phyloP scores from a whole-genome alignment of 2,113 vertebrate species.

The Hippopotamus amphibius region DNA sequence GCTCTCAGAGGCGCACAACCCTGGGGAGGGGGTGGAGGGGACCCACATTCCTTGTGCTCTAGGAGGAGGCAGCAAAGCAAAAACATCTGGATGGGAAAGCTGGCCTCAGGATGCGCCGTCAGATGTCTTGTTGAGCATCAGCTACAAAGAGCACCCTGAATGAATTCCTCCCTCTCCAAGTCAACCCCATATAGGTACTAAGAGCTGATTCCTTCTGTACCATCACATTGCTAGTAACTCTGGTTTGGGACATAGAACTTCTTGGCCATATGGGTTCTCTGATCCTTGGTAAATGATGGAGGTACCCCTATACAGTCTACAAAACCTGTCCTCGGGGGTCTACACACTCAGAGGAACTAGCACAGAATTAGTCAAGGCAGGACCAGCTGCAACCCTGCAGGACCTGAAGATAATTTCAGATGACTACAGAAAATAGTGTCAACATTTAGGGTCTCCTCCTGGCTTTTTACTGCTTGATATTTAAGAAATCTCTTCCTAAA shows the following conservation, averaged over 20 bases:
- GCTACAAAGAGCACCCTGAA: background rate
- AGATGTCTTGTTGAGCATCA: background rate
- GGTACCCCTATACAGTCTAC: accelerated
- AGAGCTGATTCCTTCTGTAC: background rate
- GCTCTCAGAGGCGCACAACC: background rate
- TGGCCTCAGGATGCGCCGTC: background rate
- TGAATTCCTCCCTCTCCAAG: background rate
- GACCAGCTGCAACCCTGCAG: background rate
- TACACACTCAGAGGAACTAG: background rate
- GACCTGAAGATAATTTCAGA: background rate
- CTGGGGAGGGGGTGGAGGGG: accelerated
- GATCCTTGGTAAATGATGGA: background rate
- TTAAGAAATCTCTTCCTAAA: constrained; percentile 35
- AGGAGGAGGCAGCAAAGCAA: background rate
- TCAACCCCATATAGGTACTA: background rate
- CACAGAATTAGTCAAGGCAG: background rate
- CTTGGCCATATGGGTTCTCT: background rate
- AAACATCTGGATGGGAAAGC: background rate
- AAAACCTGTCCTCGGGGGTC: background rate
- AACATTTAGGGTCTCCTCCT: background rate
- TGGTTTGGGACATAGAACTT: background rate
- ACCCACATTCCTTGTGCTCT: background rate
- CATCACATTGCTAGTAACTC: background rate
- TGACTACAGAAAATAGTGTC: background rate
- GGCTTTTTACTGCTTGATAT: background rate